Percentiles rank a stretch among this genome's conserved stretches.
phyloP scores from a whole-genome alignment of 1,140 invertebrate genomes.

The Aphidius ervi region DNA sequence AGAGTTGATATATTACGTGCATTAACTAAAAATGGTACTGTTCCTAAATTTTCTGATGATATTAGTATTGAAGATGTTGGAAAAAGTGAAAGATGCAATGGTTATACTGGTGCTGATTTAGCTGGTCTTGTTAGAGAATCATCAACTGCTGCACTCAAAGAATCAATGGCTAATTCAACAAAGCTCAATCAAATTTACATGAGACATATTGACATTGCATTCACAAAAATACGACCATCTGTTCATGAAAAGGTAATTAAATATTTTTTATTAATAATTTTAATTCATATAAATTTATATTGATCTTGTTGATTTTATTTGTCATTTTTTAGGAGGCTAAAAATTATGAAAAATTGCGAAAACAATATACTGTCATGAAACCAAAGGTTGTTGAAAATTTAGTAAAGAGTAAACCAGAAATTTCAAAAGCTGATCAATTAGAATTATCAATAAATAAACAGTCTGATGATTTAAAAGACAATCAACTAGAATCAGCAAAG shows the following conservation, averaged over 20 bases:
- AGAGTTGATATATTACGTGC: conserved; percentile 85
- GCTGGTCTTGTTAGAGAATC: conserved; percentile 82
- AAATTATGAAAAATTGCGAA: conserved; percentile 59
- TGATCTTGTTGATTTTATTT: neutral
- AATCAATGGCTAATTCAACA: conserved; percentile 53
- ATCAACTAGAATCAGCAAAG: conserved; percentile 27
- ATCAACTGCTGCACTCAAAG: conserved; percentile 69
- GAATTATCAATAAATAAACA: too few relatives aligned
- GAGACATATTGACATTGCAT: conserved; percentile 61
- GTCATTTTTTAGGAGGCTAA: conserved; percentile 44
- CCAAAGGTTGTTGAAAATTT: conserved; percentile 46
- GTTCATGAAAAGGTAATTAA: conserved; percentile 65
- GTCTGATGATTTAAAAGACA: too few relatives aligned
- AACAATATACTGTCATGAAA: conserved; percentile 49
- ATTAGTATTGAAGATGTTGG: conserved; percentile 71
- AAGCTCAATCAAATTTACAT: conserved; percentile 46
- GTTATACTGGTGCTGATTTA: conserved; percentile 90
- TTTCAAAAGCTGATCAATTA: too few relatives aligned
- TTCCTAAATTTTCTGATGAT: conserved; percentile 69
- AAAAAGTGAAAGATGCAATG: conserved; percentile 63
- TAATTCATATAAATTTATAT: neutral
- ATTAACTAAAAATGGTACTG: conserved; percentile 83
- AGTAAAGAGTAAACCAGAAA: conserved; percentile 37
- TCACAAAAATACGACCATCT: conserved; percentile 75
- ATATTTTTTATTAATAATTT: conserved; percentile 14